Evolutionary conservation across 2,113 vertebrate genomes (phyloP).

Genomic region (Prinia subflava): DNA sequence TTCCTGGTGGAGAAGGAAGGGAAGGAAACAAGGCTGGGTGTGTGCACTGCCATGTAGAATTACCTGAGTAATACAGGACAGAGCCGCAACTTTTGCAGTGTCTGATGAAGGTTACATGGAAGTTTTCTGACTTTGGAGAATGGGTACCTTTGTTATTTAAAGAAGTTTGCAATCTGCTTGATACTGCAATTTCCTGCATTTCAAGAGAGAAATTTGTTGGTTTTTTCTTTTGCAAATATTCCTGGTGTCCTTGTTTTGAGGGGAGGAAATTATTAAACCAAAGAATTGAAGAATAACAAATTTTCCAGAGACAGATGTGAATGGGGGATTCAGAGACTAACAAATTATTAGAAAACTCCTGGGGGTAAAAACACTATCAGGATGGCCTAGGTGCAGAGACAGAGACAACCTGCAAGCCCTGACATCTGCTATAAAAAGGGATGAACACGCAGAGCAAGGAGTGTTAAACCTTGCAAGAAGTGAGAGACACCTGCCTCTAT

Average conservation of each 20-base stretch:
- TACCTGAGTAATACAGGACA: not conserved
- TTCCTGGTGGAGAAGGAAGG: not conserved
- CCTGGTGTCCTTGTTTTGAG: not conserved
- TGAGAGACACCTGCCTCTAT: not conserved
- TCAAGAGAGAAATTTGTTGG: not conserved
- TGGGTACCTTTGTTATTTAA: not conserved
- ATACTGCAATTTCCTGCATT: not conserved
- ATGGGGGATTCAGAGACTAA: not conserved
- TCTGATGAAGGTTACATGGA: not conserved
- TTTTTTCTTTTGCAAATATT: not conserved
- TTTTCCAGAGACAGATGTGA: not conserved
- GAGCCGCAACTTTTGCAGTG: not conserved
- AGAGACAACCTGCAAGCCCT: not conserved
- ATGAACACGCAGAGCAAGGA: not conserved
- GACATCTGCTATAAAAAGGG: not conserved
- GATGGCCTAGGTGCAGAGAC: not conserved
- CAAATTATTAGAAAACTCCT: not conserved
- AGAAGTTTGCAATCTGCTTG: not conserved
- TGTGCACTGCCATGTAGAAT: rapidly evolving
- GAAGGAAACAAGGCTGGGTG: rapidly evolving
- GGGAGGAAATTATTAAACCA: not conserved
- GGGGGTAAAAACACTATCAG: not conserved
- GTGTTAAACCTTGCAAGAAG: not conserved
- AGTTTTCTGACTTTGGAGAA: not conserved
- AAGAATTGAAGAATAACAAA: not conserved